Evolutionary conservation across 2,113 vertebrate genomes (phyloP).

Genomic region (Callithrix jacchus): DNA sequence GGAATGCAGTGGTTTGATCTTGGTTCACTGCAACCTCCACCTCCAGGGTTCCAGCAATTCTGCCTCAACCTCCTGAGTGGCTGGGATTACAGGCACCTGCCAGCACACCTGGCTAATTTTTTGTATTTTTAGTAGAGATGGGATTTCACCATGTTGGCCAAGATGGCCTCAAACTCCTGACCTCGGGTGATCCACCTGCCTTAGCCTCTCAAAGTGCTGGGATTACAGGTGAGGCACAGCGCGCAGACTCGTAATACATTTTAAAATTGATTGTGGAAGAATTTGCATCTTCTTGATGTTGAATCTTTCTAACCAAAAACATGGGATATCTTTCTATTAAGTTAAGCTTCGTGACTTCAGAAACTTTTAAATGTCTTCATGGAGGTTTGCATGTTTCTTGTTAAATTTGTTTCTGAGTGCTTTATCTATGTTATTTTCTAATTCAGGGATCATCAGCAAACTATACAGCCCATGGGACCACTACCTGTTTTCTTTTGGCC

Average conservation of each 20-base stretch:
- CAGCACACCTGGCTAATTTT: too few relatives aligned
- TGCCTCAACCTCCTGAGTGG: too few relatives aligned
- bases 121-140: too few relatives aligned
- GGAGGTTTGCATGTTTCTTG: background rate
- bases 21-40: too few relatives aligned
- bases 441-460: background rate
- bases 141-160: too few relatives aligned
- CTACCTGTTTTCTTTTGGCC: background rate
- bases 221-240: too few relatives aligned
- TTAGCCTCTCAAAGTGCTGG: too few relatives aligned
- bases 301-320: background rate
- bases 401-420: background rate
- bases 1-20: too few relatives aligned
- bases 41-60: too few relatives aligned
- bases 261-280: background rate
- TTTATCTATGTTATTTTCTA: background rate
- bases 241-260: background rate
- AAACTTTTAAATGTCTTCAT: background rate
- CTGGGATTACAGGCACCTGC: too few relatives aligned
- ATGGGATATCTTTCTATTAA: background rate
- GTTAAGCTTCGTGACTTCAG: background rate
- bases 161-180: too few relatives aligned
- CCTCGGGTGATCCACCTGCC: too few relatives aligned
- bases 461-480: background rate
- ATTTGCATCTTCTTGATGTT: background rate